Evolutionary conservation across 2,113 vertebrate species (phyloP).

Genomic region (Xiphophorus hellerii): DNA sequence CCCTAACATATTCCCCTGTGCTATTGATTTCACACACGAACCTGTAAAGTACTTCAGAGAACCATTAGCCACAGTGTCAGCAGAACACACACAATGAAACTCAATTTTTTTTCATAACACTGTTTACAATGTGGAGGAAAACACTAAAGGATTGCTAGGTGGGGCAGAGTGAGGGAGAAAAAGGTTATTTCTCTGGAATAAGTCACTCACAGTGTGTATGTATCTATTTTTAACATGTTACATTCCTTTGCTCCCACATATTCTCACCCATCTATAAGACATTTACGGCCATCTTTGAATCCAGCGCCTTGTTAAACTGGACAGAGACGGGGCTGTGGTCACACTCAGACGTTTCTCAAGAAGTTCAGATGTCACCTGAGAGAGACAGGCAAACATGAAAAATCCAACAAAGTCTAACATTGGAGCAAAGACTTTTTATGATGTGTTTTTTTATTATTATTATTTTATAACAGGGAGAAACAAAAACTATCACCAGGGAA

Average conservation of each 20-base stretch:
- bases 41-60: slow-evolving; percentile 46
- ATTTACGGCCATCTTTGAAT: slow-evolving; percentile 85
- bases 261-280: slow-evolving; percentile 84
- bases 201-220: slow-evolving; percentile 52
- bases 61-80: slow-evolving; percentile 38
- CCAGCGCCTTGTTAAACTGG: slow-evolving; percentile 68
- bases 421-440: slow-evolving; percentile 66
- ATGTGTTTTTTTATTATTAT: slow-evolving; percentile 54
- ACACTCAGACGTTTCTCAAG: slow-evolving; percentile 81
- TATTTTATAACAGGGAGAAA: slow-evolving; percentile 58
- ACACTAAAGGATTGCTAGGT: slow-evolving; percentile 39
- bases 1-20: not conserved
- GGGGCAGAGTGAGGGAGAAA: not conserved
- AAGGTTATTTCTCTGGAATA: slow-evolving; percentile 64
- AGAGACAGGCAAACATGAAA: slow-evolving; percentile 81
- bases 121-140: slow-evolving; percentile 63
- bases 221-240: slow-evolving; percentile 83
- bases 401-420: slow-evolving; percentile 69
- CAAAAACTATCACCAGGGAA: slow-evolving; percentile 71
- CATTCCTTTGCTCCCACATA: slow-evolving; percentile 81
- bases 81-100: slow-evolving; percentile 58
- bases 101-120: slow-evolving; percentile 43
- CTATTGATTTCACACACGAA: slow-evolving; percentile 12
- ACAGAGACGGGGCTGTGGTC: slow-evolving; percentile 67
- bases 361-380: slow-evolving; percentile 79